Base-by-base conservation (phyloP, 2,113 vertebrate species). In the Recurvirostra avosetta region DNA sequence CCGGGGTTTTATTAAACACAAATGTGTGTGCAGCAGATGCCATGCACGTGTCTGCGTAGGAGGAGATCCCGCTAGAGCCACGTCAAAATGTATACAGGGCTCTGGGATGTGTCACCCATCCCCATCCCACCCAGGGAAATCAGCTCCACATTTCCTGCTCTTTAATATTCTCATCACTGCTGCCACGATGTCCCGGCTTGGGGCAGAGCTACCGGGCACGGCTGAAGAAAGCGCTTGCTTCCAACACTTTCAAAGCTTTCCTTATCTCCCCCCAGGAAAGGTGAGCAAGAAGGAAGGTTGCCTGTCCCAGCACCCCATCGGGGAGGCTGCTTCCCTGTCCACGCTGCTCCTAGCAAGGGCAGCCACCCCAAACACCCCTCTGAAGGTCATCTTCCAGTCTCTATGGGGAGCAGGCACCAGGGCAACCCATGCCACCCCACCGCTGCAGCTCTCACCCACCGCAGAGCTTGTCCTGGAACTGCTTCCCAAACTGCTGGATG, bases 391-490 rank as follows among this genome's bases (percentile, higher is more conserved):
- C 38, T 66, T 58, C 38, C 27, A 40, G 12, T 70, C 47, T 4
- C 9, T 9, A 14, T 26, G 20, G 76, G 71, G 22, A 83, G 50
- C 77, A 81, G 20, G 56, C 52, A 58, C 22, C 14, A 4, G 12
- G 17, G 4, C 30, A 11, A 36, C 32, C 77, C 41, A 41, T 18
- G 11, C 40, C 29, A 12, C 16, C 21, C 29, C 0, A 0, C 41
- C 45, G 36, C 73, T 0, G 0, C 47, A 49, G 40, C 73, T 86
- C 70, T 94, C 94, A 96, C 99, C 98, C 95, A 99, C 99, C 99
- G 0, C 99, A 99, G 71, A 99, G 98, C 92, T 99, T 99, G 95
- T 99, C 98, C 97, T 99, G 99, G 96, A 99, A 99, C 97, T 99
- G 99, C 61, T 99, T 98, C 27, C 99, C 99, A 2, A 99, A 99